Percentiles rank a stretch among this genome's conserved stretches.
Conservation (phyloP, 2,888 invertebrate genomes). For the Drosophila anomelani region DNA sequence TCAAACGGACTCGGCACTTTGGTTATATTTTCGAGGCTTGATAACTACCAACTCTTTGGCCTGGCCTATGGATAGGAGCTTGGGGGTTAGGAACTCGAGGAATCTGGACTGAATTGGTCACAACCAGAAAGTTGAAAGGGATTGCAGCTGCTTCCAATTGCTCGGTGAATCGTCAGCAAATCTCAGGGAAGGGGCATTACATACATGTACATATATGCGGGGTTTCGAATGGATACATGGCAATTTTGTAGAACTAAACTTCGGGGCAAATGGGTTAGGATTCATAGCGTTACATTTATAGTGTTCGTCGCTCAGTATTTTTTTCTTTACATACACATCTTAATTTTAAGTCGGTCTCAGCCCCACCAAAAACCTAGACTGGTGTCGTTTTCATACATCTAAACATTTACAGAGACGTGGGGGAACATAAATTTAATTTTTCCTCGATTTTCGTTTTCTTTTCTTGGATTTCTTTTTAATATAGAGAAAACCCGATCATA, state of each 20-base stretch:
- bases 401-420: slow-evolving; percentile 74
- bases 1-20: slow-evolving; percentile 68
- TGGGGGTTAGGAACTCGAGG: not conserved
- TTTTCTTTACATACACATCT: slow-evolving; percentile 66
- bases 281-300: slow-evolving; percentile 46
- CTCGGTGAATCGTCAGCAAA: slow-evolving; percentile 44
- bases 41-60: slow-evolving; percentile 87
- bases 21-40: slow-evolving; percentile 90
- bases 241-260: slow-evolving; percentile 59
- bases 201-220: slow-evolving; percentile 33
- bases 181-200: slow-evolving; percentile 58
- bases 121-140: slow-evolving; percentile 12
- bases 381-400: slow-evolving; percentile 62
- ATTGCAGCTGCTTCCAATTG: slow-evolving; percentile 13
- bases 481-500: slow-evolving; percentile 80
- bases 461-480: slow-evolving; percentile 55
- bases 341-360: slow-evolving; percentile 53
- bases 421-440: slow-evolving; percentile 58
- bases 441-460: slow-evolving; percentile 18
- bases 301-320: slow-evolving; percentile 42
- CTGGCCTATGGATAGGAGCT: slow-evolving; percentile 53
- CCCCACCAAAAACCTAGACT: slow-evolving; percentile 56
- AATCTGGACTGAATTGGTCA: slow-evolving; percentile 1
- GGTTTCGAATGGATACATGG: slow-evolving; percentile 27
- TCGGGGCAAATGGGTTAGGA: slow-evolving; percentile 51